Conservation (phyloP, 2,797 vertebrate species). For the Aulostomus chinensis region DNA sequence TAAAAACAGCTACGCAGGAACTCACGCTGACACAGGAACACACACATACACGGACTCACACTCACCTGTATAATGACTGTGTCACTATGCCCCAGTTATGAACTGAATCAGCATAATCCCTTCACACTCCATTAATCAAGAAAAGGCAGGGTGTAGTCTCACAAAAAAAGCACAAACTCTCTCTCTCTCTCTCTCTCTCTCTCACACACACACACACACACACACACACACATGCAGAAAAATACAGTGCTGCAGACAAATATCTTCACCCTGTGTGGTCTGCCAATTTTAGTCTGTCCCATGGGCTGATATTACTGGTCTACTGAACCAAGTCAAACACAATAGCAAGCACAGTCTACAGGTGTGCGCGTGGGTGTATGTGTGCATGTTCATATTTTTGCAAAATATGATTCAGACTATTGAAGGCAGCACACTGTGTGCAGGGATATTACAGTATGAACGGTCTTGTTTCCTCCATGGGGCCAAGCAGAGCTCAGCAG, state of each 20-base stretch:
- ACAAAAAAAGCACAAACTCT: no score
- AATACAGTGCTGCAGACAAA: constrained; percentile 49
- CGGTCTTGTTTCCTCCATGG: constrained; percentile 33
- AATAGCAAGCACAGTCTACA: constrained; percentile 25
- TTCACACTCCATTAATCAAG: constrained; percentile 78
- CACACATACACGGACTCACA: constrained; percentile 36
- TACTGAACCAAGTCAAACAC: constrained; percentile 46
- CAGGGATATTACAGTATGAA: constrained; percentile 27
- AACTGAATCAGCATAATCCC: constrained; percentile 80
- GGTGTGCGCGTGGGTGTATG: constrained; percentile 12
- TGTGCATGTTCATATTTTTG: constrained; percentile 3
- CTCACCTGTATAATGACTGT: constrained; percentile 74
- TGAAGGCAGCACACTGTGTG: constrained; percentile 15
- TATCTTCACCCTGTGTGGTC: constrained; percentile 63
- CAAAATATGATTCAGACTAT: constrained; percentile 11
- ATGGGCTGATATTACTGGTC: constrained; percentile 52
- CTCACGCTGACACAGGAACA: constrained; percentile 36
- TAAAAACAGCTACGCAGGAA: constrained; percentile 35
- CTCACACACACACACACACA: no score
- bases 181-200: no score
- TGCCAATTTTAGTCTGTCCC: constrained; percentile 47
- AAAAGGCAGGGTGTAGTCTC: constrained; percentile 61
- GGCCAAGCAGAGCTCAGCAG: constrained; percentile 30
- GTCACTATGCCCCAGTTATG: constrained; percentile 71
- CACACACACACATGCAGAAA: constrained; percentile 18